Percentiles rank a stretch among this genome's conserved stretches.
Evolutionary conservation across 2,113 vertebrate genomes (phyloP).

Genomic region (Engystomops pustulosus): DNA sequence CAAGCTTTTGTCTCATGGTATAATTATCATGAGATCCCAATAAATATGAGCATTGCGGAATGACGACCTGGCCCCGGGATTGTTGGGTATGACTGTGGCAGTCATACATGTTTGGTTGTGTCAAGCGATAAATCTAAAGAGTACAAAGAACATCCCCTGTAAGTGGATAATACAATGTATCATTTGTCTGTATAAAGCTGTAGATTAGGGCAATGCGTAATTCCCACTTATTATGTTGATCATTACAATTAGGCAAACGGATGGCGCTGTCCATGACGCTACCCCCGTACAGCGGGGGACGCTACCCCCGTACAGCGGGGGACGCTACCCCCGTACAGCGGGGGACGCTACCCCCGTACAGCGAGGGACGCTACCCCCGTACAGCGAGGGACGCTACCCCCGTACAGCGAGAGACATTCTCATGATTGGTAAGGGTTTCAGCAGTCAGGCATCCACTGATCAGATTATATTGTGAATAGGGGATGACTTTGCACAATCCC

Average conservation of each 20-base stretch:
- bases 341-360: too few relatives aligned
- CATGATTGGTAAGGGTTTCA: too few relatives aligned
- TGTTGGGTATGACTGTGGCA: background rate
- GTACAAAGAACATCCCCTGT: background rate
- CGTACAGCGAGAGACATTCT: too few relatives aligned
- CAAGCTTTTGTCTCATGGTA: background rate
- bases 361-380: too few relatives aligned
- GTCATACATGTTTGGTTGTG: background rate
- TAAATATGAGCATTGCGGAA: background rate
- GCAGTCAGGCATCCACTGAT: too few relatives aligned
- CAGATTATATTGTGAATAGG: too few relatives aligned
- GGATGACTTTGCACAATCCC: too few relatives aligned
- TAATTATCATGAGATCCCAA: constrained; percentile 27
- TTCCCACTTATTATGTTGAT: constrained; percentile 44
- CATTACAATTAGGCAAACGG: constrained; percentile 38
- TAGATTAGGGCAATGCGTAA: constrained; percentile 31
- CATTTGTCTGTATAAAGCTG: constrained; percentile 9
- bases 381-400: too few relatives aligned
- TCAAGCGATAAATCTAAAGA: constrained; percentile 27
- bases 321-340: too few relatives aligned
- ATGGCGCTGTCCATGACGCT: constrained; percentile 1
- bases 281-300: too few relatives aligned
- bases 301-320: too few relatives aligned
- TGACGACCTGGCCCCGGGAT: background rate
- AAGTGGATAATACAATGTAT: constrained; percentile 51